Evolutionary conservation across 2,113 vertebrate species (phyloP).

Genomic region (Cinclus cinclus): DNA sequence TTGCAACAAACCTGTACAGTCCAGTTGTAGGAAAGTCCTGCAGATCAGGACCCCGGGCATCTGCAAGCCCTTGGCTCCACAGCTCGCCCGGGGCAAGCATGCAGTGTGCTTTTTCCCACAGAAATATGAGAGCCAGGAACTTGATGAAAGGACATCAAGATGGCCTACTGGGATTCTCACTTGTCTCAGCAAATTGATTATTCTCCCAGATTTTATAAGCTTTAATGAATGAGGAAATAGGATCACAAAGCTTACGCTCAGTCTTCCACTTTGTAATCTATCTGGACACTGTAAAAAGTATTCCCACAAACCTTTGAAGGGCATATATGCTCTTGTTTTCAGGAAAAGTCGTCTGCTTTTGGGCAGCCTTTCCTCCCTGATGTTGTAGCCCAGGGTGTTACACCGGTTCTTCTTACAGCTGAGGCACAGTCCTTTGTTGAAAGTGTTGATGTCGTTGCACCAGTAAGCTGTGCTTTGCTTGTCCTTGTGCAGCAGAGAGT

Average conservation of each 20-base stretch:
- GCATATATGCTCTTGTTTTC: conserved; percentile 82
- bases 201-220: neutral
- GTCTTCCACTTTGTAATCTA: neutral
- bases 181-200: neutral
- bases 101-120: neutral
- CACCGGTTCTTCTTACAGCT: conserved; percentile 87
- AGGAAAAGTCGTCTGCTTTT: conserved; percentile 82
- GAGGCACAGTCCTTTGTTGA: conserved; percentile 88
- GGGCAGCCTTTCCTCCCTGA: conserved; percentile 71
- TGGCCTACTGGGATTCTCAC: neutral
- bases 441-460: conserved; percentile 83
- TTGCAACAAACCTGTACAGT: neutral
- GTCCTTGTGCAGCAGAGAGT: conserved; percentile 85
- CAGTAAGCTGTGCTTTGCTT: conserved; percentile 85
- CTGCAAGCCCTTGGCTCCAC: neutral
- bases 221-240: neutral
- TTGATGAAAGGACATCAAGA: neutral
- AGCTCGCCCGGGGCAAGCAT: neutral
- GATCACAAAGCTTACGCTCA: neutral
- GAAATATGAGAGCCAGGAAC: neutral
- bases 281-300: neutral
- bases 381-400: conserved; percentile 88
- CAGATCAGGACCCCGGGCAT: neutral
- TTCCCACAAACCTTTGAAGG: conserved; percentile 88
- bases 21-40: neutral